These are phyloP conservation scores for Zosterops japonicus DNA, from an alignment of 2,113 vertebrate species.

Conservation along the genomic window DNA sequence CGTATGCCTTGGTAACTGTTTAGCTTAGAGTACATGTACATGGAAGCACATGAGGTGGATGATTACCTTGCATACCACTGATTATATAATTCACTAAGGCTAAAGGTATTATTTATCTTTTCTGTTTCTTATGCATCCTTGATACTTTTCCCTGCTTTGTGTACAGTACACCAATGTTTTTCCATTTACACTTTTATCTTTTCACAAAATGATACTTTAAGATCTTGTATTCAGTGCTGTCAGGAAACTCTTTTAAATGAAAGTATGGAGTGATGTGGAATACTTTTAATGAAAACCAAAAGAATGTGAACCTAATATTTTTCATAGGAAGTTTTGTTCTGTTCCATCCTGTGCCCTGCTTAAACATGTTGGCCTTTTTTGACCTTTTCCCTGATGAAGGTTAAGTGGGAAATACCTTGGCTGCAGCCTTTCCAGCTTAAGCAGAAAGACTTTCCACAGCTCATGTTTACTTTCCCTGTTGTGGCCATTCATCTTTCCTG, in stretches of 20 bases:
- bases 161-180: background rate
- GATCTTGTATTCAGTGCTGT: background rate
- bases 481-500: background rate
- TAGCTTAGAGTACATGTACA: background rate
- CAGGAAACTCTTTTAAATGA: slow-evolving; percentile 7
- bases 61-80: background rate
- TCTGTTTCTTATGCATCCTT: background rate
- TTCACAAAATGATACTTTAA: background rate
- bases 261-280: background rate
- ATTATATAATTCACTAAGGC: background rate
- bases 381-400: slow-evolving; percentile 30
- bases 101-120: background rate
- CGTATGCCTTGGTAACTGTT: background rate
- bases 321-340: slow-evolving; percentile 13
- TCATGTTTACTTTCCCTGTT: background rate
- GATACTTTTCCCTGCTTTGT: background rate
- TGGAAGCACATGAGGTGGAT: accelerated
- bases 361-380: slow-evolving; percentile 29
- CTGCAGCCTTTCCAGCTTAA: slow-evolving; percentile 14
- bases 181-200: background rate
- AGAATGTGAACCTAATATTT: slow-evolving; percentile 33
- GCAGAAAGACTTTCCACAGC: background rate
- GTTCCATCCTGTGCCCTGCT: background rate
- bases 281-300: slow-evolving; percentile 18
- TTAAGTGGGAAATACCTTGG: slow-evolving; percentile 14